Evolutionary conservation across 2,888 invertebrate genomes (phyloP).

Genomic region (Athalia cordata): DNA sequence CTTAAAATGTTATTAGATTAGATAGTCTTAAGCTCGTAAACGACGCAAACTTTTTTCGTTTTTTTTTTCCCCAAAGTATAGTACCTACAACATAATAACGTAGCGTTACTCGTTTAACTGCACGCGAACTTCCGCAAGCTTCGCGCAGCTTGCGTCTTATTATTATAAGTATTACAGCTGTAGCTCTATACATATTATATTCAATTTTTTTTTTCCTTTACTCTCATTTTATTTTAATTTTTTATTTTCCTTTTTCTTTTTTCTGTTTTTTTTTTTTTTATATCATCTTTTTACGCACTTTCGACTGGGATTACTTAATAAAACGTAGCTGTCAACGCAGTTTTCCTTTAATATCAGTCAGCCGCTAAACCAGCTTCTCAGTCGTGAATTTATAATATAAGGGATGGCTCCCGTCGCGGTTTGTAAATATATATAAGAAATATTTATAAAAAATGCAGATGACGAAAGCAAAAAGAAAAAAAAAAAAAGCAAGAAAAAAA

Average conservation of each 20-base stretch:
- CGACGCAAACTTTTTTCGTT: no score
- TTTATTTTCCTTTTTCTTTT: conserved; percentile 3
- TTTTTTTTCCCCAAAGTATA: no score
- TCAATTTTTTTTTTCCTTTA: no score
- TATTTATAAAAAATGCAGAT: not conserved
- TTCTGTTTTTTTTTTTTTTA: not conserved
- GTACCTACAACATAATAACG: no score
- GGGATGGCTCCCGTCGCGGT: not conserved
- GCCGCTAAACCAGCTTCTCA: conserved; percentile 1
- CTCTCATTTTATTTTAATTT: not conserved
- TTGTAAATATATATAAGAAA: not conserved
- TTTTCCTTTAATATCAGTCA: conserved; percentile 34
- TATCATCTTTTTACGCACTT: conserved; percentile 14
- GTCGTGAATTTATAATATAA: not conserved
- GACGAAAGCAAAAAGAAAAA: not conserved
- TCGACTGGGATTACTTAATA: conserved; percentile 24
- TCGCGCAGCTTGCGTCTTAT: not conserved
- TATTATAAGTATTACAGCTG: not conserved
- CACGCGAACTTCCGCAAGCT: no score
- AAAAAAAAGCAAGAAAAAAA: not conserved
- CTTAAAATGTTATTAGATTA: no score
- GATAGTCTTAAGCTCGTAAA: no score
- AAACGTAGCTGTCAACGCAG: conserved; percentile 6
- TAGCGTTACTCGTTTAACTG: no score
- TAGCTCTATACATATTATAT: not conserved